Evolutionary conservation across 2,113 vertebrate species (phyloP), one percentile per base, ranked within the genome.

Genomic region (Setophaga kirtlandii): DNA sequence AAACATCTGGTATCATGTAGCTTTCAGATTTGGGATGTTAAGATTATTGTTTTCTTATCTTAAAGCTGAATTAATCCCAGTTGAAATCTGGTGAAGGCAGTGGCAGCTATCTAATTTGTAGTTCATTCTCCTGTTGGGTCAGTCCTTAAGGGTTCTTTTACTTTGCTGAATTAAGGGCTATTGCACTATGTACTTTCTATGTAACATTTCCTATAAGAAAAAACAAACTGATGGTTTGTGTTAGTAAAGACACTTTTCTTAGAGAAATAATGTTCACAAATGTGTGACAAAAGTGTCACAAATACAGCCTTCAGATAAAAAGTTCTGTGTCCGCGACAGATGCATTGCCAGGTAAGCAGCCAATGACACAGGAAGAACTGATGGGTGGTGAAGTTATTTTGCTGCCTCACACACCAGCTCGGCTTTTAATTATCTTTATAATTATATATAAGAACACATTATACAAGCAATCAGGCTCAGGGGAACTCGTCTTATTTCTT

Each of bases 401-500:
- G n/a, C 33, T 90, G 67, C 31, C 44, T 90, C 58, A 63, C 41
- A 69, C 30, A 69, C 10, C 12, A 31, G 21, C 59, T 67, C 15
- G 1, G 30, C 14, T 89, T 90, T 90, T 86, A 59, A 49, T 77
- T 87, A 21, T 63, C 37, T 87, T 47, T 83, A 42, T 76, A 90
- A 93, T 96, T 97, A 90, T 55, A 74, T 46, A 83, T 70, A 55
- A 47, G 49, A 90, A 80, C 68, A 88, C 79, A 86, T 93, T 94
- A 73, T 55, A 73, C 53, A 87, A 95, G 87, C 49, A 91, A 95
- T 96, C 84, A 87, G 84, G 89, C 82, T 87, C 42, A 81, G 49
- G 52, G 60, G 68, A 95, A 83, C 46, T 77, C 55, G 67, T 90
- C 64, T 83, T 94, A 91, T 93, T 95, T 96, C 91, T 96, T 90